These are phyloP conservation scores for Podotricha telesiphe DNA, from an alignment of 2,888 invertebrate genomes.

Conservation along the genomic window DNA sequence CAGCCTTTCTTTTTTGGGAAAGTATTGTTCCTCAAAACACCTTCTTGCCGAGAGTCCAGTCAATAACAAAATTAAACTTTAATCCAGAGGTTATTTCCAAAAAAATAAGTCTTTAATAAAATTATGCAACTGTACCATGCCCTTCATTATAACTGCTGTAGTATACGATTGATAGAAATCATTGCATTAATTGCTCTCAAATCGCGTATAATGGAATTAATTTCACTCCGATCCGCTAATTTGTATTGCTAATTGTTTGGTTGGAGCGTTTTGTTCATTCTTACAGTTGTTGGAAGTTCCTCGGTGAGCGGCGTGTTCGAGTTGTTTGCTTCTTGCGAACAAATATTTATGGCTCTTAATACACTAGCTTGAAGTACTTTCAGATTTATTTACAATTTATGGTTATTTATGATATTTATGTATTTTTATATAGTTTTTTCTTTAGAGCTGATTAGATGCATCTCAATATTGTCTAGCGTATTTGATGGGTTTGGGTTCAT, in stretches of 20 bases:
- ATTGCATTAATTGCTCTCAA: constrained; percentile 32
- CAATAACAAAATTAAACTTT: too few species aligned
- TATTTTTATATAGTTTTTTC: too few species aligned
- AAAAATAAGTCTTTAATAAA: too few species aligned
- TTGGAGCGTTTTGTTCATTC: constrained; percentile 30
- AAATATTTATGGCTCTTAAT: constrained; percentile 20
- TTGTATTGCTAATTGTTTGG: constrained; percentile 37
- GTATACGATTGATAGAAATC: background rate
- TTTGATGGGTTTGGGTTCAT: too few species aligned
- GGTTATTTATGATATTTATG: background rate
- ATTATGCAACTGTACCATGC: too few species aligned
- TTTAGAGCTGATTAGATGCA: too few species aligned
- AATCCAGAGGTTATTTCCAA: too few species aligned
- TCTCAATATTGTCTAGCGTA: too few species aligned
- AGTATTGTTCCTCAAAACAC: too few species aligned
- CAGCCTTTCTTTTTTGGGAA: background rate
- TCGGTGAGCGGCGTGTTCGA: constrained; percentile 1
- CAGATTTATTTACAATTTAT: background rate
- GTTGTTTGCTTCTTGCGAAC: constrained; percentile 6
- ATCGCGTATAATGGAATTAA: constrained; percentile 31
- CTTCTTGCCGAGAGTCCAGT: too few species aligned
- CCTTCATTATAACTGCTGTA: background rate
- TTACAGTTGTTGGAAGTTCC: constrained; percentile 24
- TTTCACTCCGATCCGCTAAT: constrained; percentile 32
- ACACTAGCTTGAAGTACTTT: background rate